Conservation (phyloP, 2,113 vertebrate genomes). For the Nansenia antarctica region DNA sequence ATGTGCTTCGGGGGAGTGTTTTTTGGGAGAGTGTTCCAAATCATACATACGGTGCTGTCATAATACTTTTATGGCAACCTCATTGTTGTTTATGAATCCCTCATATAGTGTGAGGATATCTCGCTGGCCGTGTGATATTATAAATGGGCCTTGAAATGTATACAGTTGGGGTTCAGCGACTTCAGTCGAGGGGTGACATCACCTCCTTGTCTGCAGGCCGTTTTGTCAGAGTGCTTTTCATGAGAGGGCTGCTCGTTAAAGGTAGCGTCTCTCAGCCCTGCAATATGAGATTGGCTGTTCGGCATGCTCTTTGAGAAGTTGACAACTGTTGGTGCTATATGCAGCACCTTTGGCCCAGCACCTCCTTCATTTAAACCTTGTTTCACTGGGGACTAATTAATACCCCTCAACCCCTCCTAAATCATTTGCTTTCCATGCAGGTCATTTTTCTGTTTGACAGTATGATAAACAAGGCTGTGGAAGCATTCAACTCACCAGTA, state of each 20-base stretch:
- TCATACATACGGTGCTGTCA: no score
- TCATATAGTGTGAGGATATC: constrained; percentile 38
- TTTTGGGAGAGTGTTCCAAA: no score
- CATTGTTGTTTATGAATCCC: constrained; percentile 56
- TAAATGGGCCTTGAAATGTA: constrained; percentile 70
- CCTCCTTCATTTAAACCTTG: constrained; percentile 61
- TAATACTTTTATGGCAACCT: constrained; percentile 56
- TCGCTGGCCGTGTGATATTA: constrained; percentile 54
- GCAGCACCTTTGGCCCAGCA: constrained; percentile 70
- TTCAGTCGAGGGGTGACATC: constrained; percentile 66
- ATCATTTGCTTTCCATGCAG: constrained; percentile 50
- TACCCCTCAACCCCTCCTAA: constrained; percentile 40
- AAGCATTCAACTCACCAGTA: neutral
- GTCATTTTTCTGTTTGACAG: constrained; percentile 46
- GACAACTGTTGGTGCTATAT: constrained; percentile 78
- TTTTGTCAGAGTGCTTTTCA: constrained; percentile 59
- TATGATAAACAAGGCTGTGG: constrained; percentile 55
- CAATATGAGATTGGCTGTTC: constrained; percentile 77
- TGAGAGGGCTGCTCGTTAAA: constrained; percentile 68
- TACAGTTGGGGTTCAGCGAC: constrained; percentile 66
- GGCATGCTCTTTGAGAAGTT: constrained; percentile 70
- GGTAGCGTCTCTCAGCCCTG: constrained; percentile 63
- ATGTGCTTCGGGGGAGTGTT: no score
- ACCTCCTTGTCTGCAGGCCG: constrained; percentile 59
- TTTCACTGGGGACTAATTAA: constrained; percentile 64